phyloP scores from a whole-genome alignment of 2,797 vertebrate species.

The Xerus rutilus region DNA sequence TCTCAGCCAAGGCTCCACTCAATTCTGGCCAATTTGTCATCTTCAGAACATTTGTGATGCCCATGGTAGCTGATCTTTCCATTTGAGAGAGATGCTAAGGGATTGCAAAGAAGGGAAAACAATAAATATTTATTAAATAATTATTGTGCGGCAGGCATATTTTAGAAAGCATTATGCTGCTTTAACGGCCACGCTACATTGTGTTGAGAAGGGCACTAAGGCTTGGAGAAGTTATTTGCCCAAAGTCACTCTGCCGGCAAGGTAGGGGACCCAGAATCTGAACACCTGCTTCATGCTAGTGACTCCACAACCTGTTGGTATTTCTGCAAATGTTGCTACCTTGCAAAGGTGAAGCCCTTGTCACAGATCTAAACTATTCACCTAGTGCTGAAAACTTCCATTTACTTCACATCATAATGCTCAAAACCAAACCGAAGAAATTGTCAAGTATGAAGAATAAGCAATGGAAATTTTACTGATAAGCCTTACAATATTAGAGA shows the following conservation, averaged over 20 bases:
- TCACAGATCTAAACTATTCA: not conserved
- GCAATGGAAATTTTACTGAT: not conserved
- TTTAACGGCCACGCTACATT: not conserved
- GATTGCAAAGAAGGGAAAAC: not conserved
- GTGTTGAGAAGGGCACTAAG: not conserved
- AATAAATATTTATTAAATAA: constrained; percentile 11
- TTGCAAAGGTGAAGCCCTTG: not conserved
- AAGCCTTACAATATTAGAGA: not conserved
- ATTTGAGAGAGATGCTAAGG: not conserved
- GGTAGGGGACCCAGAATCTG: not conserved
- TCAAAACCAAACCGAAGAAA: constrained; percentile 17
- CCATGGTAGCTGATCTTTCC: not conserved
- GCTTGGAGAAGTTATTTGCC: not conserved
- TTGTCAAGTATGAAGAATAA: not conserved
- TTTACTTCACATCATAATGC: not conserved
- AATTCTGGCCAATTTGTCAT: not conserved
- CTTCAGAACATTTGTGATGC: not conserved
- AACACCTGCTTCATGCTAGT: not conserved
- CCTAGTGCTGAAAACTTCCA: not conserved
- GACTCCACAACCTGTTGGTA: not conserved
- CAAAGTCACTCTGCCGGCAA: not conserved
- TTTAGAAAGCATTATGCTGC: not conserved
- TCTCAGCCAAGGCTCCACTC: not conserved
- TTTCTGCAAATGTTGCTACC: not conserved
- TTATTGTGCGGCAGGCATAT: not conserved